These are phyloP conservation scores for Synodontis membranacea DNA, from an alignment of 2,113 vertebrate genomes.

Conservation along the genomic window DNA sequence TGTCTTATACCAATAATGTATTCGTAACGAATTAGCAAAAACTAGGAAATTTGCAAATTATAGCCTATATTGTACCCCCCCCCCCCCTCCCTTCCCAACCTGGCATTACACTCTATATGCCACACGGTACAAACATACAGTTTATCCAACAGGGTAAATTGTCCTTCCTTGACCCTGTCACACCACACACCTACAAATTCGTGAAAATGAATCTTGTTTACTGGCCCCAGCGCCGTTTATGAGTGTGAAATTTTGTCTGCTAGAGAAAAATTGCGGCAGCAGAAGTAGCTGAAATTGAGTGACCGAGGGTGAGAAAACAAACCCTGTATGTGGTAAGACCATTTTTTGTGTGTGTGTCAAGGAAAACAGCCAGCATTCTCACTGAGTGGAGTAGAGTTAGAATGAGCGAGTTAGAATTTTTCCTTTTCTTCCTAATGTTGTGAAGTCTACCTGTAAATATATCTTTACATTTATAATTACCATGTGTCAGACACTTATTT, in stretches of 20 bases:
- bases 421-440: not conserved
- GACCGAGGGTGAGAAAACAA: not conserved
- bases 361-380: not conserved
- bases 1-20: not conserved
- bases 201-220: not conserved
- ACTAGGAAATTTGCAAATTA: not conserved
- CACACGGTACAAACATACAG: not conserved
- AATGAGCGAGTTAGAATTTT: not conserved
- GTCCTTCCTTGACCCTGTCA: conserved; percentile 24
- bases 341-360: not conserved
- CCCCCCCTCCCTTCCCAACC: not conserved
- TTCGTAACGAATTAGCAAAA: not conserved
- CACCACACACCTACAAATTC: not conserved
- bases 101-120: not conserved
- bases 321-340: not conserved
- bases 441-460: not conserved
- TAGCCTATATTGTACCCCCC: not conserved
- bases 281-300: not conserved
- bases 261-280: not conserved
- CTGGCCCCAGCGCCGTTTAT: not conserved
- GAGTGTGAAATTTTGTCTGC: conserved; percentile 12
- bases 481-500: not conserved
- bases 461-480: not conserved
- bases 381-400: not conserved
- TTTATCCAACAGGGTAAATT: not conserved